Conservation (phyloP, 2,797 vertebrate species). For the Tapirus indicus region DNA sequence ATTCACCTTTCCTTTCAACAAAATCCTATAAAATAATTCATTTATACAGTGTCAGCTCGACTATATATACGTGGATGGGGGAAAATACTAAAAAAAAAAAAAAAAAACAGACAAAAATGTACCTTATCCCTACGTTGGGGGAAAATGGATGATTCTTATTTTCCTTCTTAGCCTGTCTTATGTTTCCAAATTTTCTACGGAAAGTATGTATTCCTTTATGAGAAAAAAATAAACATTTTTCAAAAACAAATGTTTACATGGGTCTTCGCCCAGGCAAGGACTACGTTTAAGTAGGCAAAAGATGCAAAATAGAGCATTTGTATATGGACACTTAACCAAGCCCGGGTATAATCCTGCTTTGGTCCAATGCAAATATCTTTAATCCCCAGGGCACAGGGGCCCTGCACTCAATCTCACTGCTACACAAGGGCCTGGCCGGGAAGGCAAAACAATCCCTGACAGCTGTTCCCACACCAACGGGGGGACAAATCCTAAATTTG, state of each 20-base stretch:
- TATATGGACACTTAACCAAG: not conserved
- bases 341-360: not conserved
- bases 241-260: constrained; percentile 19
- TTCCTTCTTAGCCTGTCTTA: constrained; percentile 14
- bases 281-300: not conserved
- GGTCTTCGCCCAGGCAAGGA: not conserved
- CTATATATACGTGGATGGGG: too few relatives aligned
- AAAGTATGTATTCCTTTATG: constrained; percentile 9
- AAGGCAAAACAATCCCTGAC: not conserved
- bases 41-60: not conserved
- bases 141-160: constrained; percentile 28
- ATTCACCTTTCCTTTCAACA: not conserved
- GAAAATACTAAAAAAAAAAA: too few relatives aligned
- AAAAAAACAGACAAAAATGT: not conserved
- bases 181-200: not conserved
- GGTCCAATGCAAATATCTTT: not conserved
- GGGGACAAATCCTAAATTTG: constrained; percentile 26
- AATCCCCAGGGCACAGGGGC: not conserved
- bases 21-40: not conserved
- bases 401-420: not conserved
- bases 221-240: constrained; percentile 52
- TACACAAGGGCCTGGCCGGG: not conserved
- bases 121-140: not conserved
- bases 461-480: not conserved
- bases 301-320: not conserved